A percentile compares a stretch with the other conserved stretches of the same genome.
phyloP scores from a whole-genome alignment of 2,797 vertebrate genomes.

The Potorous gilbertii region DNA sequence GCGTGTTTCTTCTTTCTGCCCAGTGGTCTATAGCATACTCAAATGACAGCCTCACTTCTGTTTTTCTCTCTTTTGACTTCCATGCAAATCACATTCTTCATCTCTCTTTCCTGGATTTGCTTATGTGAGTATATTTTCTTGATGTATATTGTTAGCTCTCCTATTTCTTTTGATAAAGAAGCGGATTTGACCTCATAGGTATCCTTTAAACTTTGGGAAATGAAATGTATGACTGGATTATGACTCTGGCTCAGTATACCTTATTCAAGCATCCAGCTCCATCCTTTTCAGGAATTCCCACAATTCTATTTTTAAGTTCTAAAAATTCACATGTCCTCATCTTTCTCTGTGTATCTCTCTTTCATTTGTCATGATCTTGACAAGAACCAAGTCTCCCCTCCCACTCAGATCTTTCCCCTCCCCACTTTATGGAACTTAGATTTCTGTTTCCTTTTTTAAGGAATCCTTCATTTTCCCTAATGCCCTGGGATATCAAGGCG shows the following conservation, averaged over 20 bases:
- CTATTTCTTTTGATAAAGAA: background rate
- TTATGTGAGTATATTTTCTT: background rate
- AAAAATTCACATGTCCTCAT: too few relatives aligned
- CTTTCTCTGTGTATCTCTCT: too few relatives aligned
- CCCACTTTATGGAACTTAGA: too few relatives aligned
- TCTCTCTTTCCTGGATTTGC: background rate
- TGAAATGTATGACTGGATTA: background rate
- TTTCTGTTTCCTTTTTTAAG: too few relatives aligned
- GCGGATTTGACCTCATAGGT: background rate
- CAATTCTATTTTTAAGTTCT: too few relatives aligned
- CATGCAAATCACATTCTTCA: background rate
- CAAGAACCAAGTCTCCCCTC: too few relatives aligned
- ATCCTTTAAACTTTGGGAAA: background rate
- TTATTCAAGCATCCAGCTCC: background rate
- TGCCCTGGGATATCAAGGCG: too few relatives aligned
- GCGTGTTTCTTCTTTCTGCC: background rate
- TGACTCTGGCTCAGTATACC: background rate
- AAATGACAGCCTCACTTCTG: background rate
- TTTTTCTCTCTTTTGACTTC: background rate
- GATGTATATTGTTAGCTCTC: background rate
- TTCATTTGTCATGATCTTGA: too few relatives aligned
- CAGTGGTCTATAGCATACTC: background rate
- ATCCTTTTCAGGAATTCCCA: background rate
- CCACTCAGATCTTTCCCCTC: too few relatives aligned
- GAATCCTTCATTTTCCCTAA: too few relatives aligned